Base-by-base conservation (phyloP, 2,113 vertebrate genomes). In the Siniperca knerii region DNA sequence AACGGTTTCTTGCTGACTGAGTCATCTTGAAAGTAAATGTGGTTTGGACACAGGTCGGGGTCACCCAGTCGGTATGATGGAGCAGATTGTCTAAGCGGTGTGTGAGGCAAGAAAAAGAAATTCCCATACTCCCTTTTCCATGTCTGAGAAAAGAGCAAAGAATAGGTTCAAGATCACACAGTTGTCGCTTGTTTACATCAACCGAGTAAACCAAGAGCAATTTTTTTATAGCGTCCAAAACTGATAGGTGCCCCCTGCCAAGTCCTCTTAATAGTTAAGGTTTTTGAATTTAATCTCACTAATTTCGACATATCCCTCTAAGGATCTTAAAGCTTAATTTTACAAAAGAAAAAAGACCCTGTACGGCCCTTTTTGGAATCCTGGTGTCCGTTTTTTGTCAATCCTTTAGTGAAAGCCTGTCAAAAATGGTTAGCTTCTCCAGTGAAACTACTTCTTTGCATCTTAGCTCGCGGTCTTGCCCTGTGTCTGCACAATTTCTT, bases 401-500 rank as follows among this genome's bases (percentile, higher is more conserved):
- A 73, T 85, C 84, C 88, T 94, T 91, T 90, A 88, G 80, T 95
- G 95, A 96, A 96, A 96, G 96, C 96, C 97, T 98, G 97, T 98
- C 97, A 98, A 95, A 97, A 97, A 96, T 96, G 93, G 96, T 98
- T 98, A 97, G 97, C 95, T 96, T 97, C 97, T 97, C 96, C 96
- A 85, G 85, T 94, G 96, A 97, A 97, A 97, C 97, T 96, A 96
- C 97, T 97, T 97, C 96, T 98, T 97, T 97, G 97, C 96, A 96
- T 97, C 96, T 96, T 96, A 96, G 93, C 96, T 97, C 96, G 95
- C 94, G 92, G 96, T 96, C 94, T 95, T 97, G 96, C 96, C 96
- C 97, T 96, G 96, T 96, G 97, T 97, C 97, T 97, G 94, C 96
- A 96, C 96, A 92, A 89, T 95, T 95, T 94, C 91, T 93, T 95